Base-by-base conservation (phyloP, 2,888 invertebrate genomes). In the Zygothrica quintamaculata region DNA sequence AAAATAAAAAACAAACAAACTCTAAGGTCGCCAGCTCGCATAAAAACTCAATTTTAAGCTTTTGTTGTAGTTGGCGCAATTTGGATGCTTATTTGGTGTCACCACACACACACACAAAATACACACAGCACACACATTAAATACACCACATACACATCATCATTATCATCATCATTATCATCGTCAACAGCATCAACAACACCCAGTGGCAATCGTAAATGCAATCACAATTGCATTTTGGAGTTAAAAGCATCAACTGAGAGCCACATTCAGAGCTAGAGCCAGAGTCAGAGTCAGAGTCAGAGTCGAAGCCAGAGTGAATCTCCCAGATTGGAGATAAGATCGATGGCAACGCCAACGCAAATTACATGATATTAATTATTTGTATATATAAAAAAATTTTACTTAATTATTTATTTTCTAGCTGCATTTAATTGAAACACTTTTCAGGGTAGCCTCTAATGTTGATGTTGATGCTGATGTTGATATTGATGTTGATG, bases 1-100 rank as follows among this genome's bases (percentile, higher is more conserved):
- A 77, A 50, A 55, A 44, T 52, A 47, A 65, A 46, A 57, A 67
- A 66, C 58, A 55, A 50, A 36, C 29, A 31, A 43, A 62, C 59
- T 47, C 61, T 81, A 81, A 81, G 81, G 81, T 81, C 81, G 84
- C 66, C 58, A 43, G 61, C 67, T 58, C 50, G 66, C 80, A 84
- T 64, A 80, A 79, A 79, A 84, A 80, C 67, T 65, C 66, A 69
- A 65, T 71, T 68, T 77, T 73, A 26, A 58, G 73, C 64, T 72
- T 68, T 77, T 79, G 69, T 67, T 82, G 61, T 64, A 55, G 75
- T 73, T 75, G 80, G 47, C 60, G 73, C 78, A 84, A 84, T 79
- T 79, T 79, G 79, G 81, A 31, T 80, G 80, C 74, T 75, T 64
- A 66, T 84, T 77, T 73, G 84, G 70, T 80, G 79, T 79, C 79